These are phyloP conservation scores for Sinosuthora webbiana DNA, from an alignment of 2,113 vertebrate species.

Conservation along the genomic window DNA sequence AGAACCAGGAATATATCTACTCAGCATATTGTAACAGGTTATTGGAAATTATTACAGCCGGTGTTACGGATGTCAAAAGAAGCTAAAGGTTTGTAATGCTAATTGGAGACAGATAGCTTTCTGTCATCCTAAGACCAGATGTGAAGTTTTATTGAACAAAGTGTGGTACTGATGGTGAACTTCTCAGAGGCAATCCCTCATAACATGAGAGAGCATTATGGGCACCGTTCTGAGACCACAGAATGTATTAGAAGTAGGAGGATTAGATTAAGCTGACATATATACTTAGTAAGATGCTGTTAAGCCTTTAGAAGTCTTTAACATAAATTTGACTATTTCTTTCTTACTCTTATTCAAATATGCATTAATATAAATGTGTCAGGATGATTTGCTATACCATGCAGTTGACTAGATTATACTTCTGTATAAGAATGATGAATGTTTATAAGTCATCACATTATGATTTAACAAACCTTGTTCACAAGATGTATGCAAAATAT, in stretches of 20 bases:
- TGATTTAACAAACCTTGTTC: constrained; percentile 54
- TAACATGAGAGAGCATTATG: constrained; percentile 50
- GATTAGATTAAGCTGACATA: constrained; percentile 72
- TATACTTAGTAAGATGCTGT: constrained; percentile 64
- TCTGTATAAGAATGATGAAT: constrained; percentile 27
- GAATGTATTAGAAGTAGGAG: constrained; percentile 40
- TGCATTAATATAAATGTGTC: constrained; percentile 59
- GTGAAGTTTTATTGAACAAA: constrained; percentile 60
- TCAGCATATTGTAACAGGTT: constrained; percentile 25
- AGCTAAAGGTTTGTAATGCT: constrained; percentile 67
- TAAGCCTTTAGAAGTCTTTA: constrained; percentile 67
- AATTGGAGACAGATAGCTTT: constrained; percentile 63
- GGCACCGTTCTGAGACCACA: constrained; percentile 49
- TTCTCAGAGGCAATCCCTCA: constrained; percentile 60
- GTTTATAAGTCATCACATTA: constrained; percentile 50
- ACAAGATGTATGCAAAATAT: constrained; percentile 50
- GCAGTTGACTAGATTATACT: constrained; percentile 47
- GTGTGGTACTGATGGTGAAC: constrained; percentile 36
- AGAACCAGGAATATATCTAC: not conserved
- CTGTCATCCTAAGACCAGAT: constrained; percentile 60
- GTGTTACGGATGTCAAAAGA: constrained; percentile 49
- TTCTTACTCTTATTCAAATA: constrained; percentile 62
- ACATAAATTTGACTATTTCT: constrained; percentile 71
- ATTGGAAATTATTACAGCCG: not conserved
- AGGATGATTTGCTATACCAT: constrained; percentile 50